Percentiles rank a stretch among this genome's conserved stretches.
Conservation (phyloP, 2,888 invertebrate genomes). For the Branchipolynoe longqiensis region DNA sequence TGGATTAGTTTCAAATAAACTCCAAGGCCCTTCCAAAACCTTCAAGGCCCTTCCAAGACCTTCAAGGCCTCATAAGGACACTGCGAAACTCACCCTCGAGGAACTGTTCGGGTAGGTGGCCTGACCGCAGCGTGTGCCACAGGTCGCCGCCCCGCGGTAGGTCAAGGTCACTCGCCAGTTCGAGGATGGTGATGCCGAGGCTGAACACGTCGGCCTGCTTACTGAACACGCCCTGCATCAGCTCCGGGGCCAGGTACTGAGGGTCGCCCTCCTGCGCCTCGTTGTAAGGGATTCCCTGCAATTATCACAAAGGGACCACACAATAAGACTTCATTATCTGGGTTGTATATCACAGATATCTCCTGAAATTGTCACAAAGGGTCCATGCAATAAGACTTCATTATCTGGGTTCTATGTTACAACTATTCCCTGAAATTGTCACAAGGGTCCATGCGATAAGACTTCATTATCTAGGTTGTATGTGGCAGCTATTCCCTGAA, state of each 20-base stretch:
- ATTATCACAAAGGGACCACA: background rate
- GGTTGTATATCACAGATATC: background rate
- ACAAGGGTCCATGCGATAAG: too few relatives aligned
- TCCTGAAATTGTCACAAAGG: too few relatives aligned
- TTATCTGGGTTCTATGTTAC: too few relatives aligned
- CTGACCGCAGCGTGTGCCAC: conserved; percentile 87
- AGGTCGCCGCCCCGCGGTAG: conserved; percentile 87
- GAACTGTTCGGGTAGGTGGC: conserved; percentile 73
- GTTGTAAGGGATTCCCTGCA: background rate
- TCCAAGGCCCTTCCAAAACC: too few relatives aligned
- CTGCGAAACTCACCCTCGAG: conserved; percentile 63
- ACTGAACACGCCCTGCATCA: conserved; percentile 86
- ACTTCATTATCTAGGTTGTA: too few relatives aligned
- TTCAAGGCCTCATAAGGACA: too few relatives aligned
- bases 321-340: background rate
- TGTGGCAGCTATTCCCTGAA: too few relatives aligned
- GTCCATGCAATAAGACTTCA: too few relatives aligned
- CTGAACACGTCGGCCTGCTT: conserved; percentile 89
- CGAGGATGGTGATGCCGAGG: conserved; percentile 88
- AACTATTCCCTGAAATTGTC: too few relatives aligned
- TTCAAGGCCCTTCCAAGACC: too few relatives aligned
- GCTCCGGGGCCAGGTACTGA: conserved; percentile 89
- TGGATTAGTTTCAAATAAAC: too few relatives aligned
- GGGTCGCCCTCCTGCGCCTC: conserved; percentile 88
- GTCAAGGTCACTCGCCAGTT: conserved; percentile 87